A percentile compares a stretch with the other conserved stretches of the same genome.
Conservation (phyloP, 2,113 vertebrate species). For the Phylloscopus trochiloides region DNA sequence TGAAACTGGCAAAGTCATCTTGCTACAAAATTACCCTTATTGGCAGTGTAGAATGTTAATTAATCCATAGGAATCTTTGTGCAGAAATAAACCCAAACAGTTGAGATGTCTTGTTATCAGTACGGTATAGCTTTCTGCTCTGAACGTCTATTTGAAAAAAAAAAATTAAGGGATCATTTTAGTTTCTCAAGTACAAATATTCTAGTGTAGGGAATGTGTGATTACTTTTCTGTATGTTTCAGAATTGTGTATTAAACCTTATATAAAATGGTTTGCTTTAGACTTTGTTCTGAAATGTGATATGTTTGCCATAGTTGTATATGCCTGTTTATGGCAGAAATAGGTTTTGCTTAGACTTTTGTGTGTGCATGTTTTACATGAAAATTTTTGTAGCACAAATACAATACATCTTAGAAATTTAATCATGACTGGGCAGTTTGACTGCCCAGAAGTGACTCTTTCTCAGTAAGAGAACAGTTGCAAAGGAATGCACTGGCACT, state of each 20-base stretch:
- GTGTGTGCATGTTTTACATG: constrained; percentile 58
- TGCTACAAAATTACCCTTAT: neutral
- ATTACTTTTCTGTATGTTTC: constrained; percentile 57
- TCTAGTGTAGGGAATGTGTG: constrained; percentile 15
- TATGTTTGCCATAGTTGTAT: constrained; percentile 39
- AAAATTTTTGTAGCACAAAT: constrained; percentile 53
- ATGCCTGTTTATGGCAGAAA: constrained; percentile 26
- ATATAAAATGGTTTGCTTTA: constrained; percentile 40
- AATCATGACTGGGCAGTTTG: constrained; percentile 1
- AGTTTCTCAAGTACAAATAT: constrained; percentile 42
- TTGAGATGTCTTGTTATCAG: neutral
- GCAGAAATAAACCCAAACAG: constrained; percentile 23
- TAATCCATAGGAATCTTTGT: constrained; percentile 1
- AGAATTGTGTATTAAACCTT: constrained; percentile 44
- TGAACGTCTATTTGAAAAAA: neutral
- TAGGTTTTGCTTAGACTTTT: constrained; percentile 53
- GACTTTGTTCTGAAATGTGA: constrained; percentile 54
- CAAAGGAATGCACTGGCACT: constrained; percentile 15
- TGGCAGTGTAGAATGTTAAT: constrained; percentile 41
- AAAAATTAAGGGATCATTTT: constrained; percentile 41
- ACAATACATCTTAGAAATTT: constrained; percentile 26
- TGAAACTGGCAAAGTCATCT: neutral
- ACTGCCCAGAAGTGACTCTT: constrained; percentile 2
- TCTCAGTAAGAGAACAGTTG: constrained; percentile 16
- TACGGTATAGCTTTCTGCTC: constrained; percentile 26